phyloP scores from a whole-genome alignment of 2,888 invertebrate species.

The Notocelia uddmanniana region DNA sequence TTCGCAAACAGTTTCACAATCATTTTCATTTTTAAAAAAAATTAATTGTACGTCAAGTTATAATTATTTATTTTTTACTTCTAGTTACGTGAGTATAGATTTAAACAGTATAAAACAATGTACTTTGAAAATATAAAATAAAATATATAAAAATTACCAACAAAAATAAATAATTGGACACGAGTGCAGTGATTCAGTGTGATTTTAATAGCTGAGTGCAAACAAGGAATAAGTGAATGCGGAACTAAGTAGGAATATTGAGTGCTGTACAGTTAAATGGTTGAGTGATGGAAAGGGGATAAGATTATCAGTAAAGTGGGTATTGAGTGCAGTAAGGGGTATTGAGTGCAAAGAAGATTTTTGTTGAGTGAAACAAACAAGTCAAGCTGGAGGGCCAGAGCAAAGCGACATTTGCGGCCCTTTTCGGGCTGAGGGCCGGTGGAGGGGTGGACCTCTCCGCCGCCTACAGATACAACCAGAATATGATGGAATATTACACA shows the following conservation, averaged over 20 bases:
- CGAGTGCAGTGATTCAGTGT: slow-evolving; percentile 4
- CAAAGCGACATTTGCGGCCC: slow-evolving; percentile 89
- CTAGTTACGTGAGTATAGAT: background rate
- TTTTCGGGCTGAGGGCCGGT: slow-evolving; percentile 87
- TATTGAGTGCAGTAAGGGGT: background rate
- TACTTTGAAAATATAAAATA: background rate
- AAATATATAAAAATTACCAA: background rate
- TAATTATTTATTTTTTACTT: background rate
- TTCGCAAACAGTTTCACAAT: background rate
- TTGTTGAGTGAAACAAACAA: slow-evolving; percentile 58
- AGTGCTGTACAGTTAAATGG: slow-evolving; percentile 4
- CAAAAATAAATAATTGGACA: background rate
- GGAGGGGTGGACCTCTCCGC: slow-evolving; percentile 96
- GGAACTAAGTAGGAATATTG: background rate
- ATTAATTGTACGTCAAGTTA: too few species aligned
- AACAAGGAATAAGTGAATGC: too few species aligned
- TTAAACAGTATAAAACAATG: background rate
- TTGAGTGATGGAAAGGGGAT: background rate
- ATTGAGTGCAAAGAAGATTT: slow-evolving; percentile 53
- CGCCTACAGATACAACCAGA: slow-evolving; percentile 98
- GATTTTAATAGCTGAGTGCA: background rate
- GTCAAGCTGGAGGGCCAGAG: slow-evolving; percentile 88
- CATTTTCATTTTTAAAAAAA: background rate
- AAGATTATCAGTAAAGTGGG: background rate
- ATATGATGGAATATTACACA: slow-evolving; percentile 99